A percentile compares a stretch with the other conserved stretches of the same genome.
Evolutionary conservation across 2,113 vertebrate species (phyloP).

Genomic region (Myrmecophaga tridactyla): DNA sequence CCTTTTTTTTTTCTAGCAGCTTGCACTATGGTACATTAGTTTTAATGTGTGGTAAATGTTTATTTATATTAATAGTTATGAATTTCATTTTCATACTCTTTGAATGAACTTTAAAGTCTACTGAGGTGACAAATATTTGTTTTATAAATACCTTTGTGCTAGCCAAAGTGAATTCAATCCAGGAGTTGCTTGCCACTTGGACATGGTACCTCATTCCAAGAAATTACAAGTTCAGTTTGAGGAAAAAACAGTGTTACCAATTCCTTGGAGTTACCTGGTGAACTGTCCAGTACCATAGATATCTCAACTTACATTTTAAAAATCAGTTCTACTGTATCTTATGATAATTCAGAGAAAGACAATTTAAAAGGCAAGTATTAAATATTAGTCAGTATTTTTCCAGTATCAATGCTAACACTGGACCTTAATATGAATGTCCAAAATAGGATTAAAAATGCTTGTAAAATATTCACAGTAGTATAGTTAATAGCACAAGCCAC

Average conservation of each 20-base stretch:
- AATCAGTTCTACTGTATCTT: background rate
- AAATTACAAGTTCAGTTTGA: background rate
- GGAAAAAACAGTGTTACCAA: background rate
- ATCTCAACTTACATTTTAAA: background rate
- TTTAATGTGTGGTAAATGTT: background rate
- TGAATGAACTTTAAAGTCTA: background rate
- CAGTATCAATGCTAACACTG: background rate
- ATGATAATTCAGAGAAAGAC: background rate
- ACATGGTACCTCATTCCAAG: background rate
- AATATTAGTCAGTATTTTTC: background rate
- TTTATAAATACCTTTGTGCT: background rate
- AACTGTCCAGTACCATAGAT: background rate
- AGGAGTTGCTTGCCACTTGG: background rate
- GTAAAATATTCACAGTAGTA: background rate
- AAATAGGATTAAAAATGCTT: too few species aligned
- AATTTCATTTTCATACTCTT: background rate
- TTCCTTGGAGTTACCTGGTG: background rate
- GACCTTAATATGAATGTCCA: background rate
- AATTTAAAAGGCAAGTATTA: background rate
- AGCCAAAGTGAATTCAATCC: background rate
- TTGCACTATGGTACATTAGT: background rate
- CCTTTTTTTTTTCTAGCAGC: background rate
- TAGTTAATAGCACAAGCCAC: background rate
- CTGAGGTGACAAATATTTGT: background rate
- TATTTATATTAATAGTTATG: background rate